These are phyloP conservation scores for Oreochromis spilurus DNA, from an alignment of 2,113 vertebrate species.

Conservation along the genomic window DNA sequence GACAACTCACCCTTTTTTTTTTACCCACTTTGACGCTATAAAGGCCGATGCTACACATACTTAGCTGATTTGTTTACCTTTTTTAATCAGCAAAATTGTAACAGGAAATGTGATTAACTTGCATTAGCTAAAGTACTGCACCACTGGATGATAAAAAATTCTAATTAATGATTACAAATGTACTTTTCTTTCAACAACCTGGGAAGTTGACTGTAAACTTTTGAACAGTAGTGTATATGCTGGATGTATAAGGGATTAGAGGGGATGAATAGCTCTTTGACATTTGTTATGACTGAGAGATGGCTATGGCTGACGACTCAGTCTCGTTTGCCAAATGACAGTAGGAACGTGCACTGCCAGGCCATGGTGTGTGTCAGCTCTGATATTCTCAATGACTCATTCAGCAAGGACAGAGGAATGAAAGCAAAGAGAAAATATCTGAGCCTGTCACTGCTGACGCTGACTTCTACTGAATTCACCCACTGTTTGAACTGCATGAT, in stretches of 20 bases:
- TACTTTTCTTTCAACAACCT: not conserved
- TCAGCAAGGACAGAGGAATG: slow-evolving; percentile 41
- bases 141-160: not conserved
- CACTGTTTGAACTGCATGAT: slow-evolving; percentile 42
- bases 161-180: not conserved
- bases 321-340: slow-evolving; percentile 17
- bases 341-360: slow-evolving; percentile 37
- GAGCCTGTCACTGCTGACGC: slow-evolving; percentile 38
- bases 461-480: slow-evolving; percentile 44
- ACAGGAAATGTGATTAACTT: not conserved
- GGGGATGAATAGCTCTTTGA: slow-evolving; percentile 57
- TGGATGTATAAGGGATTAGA: slow-evolving; percentile 23
- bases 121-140: not conserved
- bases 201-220: not conserved
- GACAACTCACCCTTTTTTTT: not conserved
- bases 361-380: slow-evolving; percentile 7
- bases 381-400: slow-evolving; percentile 61
- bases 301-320: not conserved
- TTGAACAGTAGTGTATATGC: not conserved
- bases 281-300: slow-evolving; percentile 53
- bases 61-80: not conserved
- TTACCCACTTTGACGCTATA: not conserved
- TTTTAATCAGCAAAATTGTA: not conserved
- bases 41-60: not conserved
- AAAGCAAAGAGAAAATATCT: slow-evolving; percentile 16